Evolutionary conservation across 2,113 vertebrate species (phyloP).

Genomic region (Callipepla californica): DNA sequence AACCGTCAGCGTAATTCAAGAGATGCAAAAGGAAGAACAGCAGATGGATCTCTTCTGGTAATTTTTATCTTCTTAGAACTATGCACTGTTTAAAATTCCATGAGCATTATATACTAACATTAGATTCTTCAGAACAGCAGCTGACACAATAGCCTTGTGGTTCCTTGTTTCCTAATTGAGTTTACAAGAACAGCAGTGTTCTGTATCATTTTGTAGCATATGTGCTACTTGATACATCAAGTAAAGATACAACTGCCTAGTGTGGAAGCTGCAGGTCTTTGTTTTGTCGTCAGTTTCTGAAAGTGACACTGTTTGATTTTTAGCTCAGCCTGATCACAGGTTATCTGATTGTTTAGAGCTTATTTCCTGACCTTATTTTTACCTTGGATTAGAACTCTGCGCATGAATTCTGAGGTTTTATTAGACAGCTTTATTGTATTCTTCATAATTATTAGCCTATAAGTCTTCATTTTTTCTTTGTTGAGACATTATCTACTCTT

Average conservation of each 20-base stretch:
- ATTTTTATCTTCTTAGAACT: background rate
- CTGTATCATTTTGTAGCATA: background rate
- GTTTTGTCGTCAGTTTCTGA: background rate
- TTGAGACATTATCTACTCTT: background rate
- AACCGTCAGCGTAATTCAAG: slow-evolving; percentile 89
- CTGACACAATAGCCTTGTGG: background rate
- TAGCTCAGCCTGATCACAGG: background rate
- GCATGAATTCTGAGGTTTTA: background rate
- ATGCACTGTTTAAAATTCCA: background rate
- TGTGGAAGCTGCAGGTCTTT: background rate
- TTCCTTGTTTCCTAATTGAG: background rate
- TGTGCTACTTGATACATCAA: accelerated
- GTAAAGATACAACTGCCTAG: background rate
- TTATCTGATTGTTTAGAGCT: background rate
- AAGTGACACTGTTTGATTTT: background rate
- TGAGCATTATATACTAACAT: background rate
- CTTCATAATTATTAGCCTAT: background rate
- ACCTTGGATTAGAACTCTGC: background rate
- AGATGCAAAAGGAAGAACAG: slow-evolving; percentile 90
- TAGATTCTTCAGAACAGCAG: background rate
- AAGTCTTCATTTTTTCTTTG: background rate
- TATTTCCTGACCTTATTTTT: background rate
- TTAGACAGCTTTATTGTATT: background rate
- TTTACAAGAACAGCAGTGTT: background rate
- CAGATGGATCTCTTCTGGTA: slow-evolving; percentile 95